Percentiles rank a stretch among this genome's conserved stretches.
Conservation (phyloP, 1,140 invertebrate genomes). For the Stenopsyche tienmushanensis region DNA sequence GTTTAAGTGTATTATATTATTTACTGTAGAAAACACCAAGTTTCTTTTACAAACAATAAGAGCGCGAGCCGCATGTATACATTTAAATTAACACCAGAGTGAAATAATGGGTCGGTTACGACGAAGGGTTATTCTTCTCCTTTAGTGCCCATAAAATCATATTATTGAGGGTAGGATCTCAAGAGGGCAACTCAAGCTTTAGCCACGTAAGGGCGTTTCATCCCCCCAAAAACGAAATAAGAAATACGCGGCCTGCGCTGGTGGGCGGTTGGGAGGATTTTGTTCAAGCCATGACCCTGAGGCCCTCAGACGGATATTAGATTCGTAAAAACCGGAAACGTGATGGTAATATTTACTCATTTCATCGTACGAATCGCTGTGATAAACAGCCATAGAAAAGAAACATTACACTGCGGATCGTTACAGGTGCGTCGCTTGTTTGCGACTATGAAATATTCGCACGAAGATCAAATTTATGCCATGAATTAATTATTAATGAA, state of each 20-base stretch:
- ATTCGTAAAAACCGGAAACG: constrained; percentile 32
- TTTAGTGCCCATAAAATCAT: constrained; percentile 34
- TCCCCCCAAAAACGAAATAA: not conserved
- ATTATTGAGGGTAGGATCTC: constrained; percentile 25
- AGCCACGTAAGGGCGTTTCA: not conserved
- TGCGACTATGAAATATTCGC: not conserved
- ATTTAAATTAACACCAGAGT: constrained; percentile 15
- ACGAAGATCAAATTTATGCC: not conserved
- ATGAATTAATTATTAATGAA: not conserved
- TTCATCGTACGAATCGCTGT: not conserved
- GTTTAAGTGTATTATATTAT: no score
- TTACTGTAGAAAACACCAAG: no score
- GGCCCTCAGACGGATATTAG: constrained; percentile 25
- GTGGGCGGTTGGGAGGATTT: not conserved
- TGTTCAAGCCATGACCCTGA: not conserved
- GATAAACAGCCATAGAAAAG: not conserved
- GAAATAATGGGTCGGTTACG: not conserved
- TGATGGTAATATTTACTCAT: constrained; percentile 20
- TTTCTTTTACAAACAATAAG: no score
- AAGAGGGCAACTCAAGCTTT: constrained; percentile 8
- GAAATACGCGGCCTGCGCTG: not conserved
- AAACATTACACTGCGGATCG: no score
- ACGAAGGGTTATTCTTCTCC: constrained; percentile 18
- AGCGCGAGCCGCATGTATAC: not conserved
- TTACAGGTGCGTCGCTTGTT: no score